phyloP scores from a whole-genome alignment of 2,888 invertebrate species.

The Drosophila mimica region DNA sequence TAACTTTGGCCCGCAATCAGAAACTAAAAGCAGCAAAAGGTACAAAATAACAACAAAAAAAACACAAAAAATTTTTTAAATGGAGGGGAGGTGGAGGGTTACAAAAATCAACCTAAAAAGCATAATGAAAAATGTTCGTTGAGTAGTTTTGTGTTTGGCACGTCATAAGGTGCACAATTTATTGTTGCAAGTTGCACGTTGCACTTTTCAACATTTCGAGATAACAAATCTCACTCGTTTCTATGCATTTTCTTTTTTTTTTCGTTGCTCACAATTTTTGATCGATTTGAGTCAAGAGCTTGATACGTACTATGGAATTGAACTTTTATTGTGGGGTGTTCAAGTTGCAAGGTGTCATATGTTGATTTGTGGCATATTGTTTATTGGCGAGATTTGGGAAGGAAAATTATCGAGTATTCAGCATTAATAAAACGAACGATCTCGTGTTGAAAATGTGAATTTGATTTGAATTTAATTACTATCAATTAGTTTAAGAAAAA shows the following conservation, averaged over 20 bases:
- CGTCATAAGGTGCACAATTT: constrained; percentile 66
- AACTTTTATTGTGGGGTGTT: not conserved
- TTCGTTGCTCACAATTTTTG: constrained; percentile 9
- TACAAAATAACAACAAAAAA: not conserved
- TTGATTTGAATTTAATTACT: not conserved
- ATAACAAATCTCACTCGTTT: constrained; percentile 1
- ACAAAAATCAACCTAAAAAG: constrained; percentile 21
- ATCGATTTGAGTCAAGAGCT: constrained; percentile 44
- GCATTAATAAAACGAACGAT: not conserved
- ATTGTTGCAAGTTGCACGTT: constrained; percentile 48
- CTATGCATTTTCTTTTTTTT: not conserved
- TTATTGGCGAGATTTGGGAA: not conserved
- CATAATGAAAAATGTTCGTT: constrained; percentile 65
- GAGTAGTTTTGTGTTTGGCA: constrained; percentile 56
- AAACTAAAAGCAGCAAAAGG: constrained; percentile 32
- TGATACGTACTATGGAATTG: constrained; percentile 41
- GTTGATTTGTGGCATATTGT: not conserved
- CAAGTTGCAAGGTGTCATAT: not conserved
- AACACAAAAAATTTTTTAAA: constrained; percentile 27
- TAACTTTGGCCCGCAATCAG: constrained; percentile 37
- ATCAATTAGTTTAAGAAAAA: not conserved
- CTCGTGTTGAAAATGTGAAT: not conserved
- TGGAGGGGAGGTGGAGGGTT: not conserved
- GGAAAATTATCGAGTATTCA: not conserved
- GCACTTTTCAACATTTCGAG: constrained; percentile 27